These are phyloP conservation scores for Pitangus sulphuratus DNA, from an alignment of 2,797 vertebrate genomes.

Conservation along the genomic window DNA sequence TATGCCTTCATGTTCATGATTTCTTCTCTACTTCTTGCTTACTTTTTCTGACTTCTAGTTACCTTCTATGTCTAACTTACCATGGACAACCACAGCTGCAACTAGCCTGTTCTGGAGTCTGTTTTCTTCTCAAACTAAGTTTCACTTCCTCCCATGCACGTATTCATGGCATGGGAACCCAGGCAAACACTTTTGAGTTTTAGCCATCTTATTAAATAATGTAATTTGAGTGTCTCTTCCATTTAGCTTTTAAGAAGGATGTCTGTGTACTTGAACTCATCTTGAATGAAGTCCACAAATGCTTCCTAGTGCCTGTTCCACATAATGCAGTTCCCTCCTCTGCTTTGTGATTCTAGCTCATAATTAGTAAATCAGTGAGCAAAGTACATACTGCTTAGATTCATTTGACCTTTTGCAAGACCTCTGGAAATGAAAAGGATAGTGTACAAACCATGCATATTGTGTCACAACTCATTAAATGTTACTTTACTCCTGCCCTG, in stretches of 20 bases:
- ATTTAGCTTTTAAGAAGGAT: slow-evolving; percentile 5
- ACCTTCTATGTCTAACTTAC: neutral
- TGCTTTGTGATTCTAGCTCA: neutral
- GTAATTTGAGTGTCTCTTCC: neutral
- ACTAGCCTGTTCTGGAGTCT: accelerated
- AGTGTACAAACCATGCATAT: neutral
- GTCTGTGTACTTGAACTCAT: neutral
- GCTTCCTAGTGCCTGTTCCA: neutral
- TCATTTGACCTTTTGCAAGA: neutral
- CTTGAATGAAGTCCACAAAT: neutral
- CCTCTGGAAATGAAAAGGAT: neutral
- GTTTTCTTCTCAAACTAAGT: neutral
- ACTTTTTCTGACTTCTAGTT: neutral
- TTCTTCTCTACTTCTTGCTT: neutral
- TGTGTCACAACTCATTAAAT: neutral
- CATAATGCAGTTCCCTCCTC: neutral
- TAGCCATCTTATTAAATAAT: neutral
- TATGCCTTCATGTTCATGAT: neutral
- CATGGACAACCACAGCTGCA: neutral
- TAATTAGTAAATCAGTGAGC: neutral
- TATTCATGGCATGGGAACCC: neutral
- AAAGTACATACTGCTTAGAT: neutral
- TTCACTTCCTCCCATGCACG: neutral
- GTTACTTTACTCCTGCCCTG: neutral
- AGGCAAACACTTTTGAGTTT: neutral